Evolutionary conservation across 2,797 vertebrate genomes (phyloP).

Genomic region (Enteromius anoplus): DNA sequence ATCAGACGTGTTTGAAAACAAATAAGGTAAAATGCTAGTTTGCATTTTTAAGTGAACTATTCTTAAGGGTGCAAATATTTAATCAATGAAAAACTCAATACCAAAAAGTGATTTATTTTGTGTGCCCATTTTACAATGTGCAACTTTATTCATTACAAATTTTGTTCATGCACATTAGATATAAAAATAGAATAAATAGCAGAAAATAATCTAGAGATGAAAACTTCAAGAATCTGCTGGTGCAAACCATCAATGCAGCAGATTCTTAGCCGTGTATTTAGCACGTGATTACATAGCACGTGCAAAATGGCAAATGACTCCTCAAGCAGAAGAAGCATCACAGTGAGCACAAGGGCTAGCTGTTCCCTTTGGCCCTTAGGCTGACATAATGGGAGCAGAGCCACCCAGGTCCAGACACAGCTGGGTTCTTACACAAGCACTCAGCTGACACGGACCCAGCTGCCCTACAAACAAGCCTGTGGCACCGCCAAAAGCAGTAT

Average conservation of each 20-base stretch:
- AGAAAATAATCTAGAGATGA: background rate
- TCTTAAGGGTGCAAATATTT: background rate
- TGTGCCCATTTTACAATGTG: background rate
- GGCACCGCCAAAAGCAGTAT: conserved; percentile 44
- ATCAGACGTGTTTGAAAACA: background rate
- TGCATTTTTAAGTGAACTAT: background rate
- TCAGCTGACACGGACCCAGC: conserved; percentile 53
- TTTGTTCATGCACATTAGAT: background rate
- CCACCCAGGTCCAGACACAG: conserved; percentile 49
- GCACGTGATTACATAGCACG: background rate
- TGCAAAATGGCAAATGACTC: conserved; percentile 2
- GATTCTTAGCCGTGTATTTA: background rate
- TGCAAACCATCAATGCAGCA: background rate
- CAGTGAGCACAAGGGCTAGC: conserved; percentile 36
- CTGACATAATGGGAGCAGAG: conserved; percentile 52
- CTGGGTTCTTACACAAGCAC: conserved; percentile 54
- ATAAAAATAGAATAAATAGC: background rate
- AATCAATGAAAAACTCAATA: background rate
- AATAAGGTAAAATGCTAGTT: background rate
- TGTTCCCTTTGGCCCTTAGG: conserved; percentile 44
- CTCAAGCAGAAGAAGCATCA: background rate
- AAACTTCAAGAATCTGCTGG: background rate
- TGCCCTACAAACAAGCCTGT: conserved; percentile 45
- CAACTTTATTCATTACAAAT: background rate
- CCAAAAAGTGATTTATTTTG: background rate